Percentiles rank a stretch among this genome's conserved stretches.
phyloP scores from a whole-genome alignment of 2,797 vertebrate genomes.

The Choloepus didactylus region DNA sequence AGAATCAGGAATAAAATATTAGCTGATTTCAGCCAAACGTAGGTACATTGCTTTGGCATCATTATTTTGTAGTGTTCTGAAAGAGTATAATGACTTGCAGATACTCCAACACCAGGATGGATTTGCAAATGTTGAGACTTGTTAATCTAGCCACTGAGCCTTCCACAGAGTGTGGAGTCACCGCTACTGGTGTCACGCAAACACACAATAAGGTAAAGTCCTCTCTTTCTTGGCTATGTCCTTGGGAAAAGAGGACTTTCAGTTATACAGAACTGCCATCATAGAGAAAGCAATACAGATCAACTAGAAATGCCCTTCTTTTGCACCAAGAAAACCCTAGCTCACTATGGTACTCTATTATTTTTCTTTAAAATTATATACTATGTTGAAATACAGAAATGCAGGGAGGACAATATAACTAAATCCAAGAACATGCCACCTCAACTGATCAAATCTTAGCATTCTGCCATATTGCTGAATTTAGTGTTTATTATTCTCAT shows the following conservation, averaged over 20 bases:
- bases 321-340: background rate
- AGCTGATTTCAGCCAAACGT: slow-evolving; percentile 32
- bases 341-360: background rate
- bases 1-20: slow-evolving; percentile 52
- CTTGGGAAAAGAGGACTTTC: background rate
- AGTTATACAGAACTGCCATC: background rate
- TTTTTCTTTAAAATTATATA: background rate
- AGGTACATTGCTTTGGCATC: background rate
- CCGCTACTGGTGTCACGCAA: background rate
- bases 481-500: background rate
- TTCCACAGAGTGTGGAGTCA: background rate
- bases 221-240: background rate
- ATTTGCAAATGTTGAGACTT: background rate
- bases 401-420: background rate
- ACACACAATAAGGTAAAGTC: background rate
- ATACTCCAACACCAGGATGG: background rate
- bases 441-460: background rate
- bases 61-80: background rate
- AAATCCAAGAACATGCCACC: background rate
- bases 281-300: background rate
- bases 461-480: background rate
- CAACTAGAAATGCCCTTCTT: background rate
- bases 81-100: background rate
- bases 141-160: background rate
- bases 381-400: background rate